These are phyloP conservation scores for Bicyclus anynana DNA, from an alignment of 1,140 invertebrate species.

Conservation along the genomic window DNA sequence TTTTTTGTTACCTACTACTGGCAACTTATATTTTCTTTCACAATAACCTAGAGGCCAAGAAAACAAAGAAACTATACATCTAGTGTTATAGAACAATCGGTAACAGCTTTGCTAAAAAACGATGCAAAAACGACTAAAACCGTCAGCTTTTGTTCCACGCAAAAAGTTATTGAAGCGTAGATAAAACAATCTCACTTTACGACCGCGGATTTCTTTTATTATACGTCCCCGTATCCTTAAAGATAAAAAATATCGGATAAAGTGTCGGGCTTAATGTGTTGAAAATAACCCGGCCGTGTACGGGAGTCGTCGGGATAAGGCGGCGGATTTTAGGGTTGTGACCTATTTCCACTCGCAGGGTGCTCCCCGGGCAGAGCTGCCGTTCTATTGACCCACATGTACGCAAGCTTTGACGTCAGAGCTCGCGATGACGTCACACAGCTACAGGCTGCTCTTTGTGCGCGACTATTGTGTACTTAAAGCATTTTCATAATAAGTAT, in stretches of 20 bases:
- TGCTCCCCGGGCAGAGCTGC: constrained; percentile 46
- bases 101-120: constrained; percentile 2
- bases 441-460: constrained; percentile 41
- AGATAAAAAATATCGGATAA: constrained; percentile 23
- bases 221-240: constrained; percentile 13
- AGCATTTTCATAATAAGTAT: constrained; percentile 31
- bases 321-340: constrained; percentile 46
- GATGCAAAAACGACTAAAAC: neutral
- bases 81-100: neutral
- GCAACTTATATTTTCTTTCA: too few species aligned
- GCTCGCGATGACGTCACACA: constrained; percentile 47
- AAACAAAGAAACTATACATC: neutral
- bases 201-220: constrained; percentile 23
- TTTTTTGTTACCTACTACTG: too few species aligned
- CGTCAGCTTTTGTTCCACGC: constrained; percentile 5
- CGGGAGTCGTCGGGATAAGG: constrained; percentile 19
- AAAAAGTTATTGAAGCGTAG: constrained; percentile 17
- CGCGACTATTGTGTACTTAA: constrained; percentile 31
- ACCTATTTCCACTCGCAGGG: constrained; percentile 53
- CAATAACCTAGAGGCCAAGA: neutral
- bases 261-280: constrained; percentile 22
- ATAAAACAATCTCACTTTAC: constrained; percentile 25
- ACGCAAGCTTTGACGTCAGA: constrained; percentile 62
- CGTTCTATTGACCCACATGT: constrained; percentile 63
- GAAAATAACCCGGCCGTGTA: constrained; percentile 30